Percentiles rank a stretch among this genome's conserved stretches.
These are phyloP conservation scores for human (Homo sapiens) DNA, from an alignment of 2,113 vertebrate species.

Conservation along the genomic window DNA sequence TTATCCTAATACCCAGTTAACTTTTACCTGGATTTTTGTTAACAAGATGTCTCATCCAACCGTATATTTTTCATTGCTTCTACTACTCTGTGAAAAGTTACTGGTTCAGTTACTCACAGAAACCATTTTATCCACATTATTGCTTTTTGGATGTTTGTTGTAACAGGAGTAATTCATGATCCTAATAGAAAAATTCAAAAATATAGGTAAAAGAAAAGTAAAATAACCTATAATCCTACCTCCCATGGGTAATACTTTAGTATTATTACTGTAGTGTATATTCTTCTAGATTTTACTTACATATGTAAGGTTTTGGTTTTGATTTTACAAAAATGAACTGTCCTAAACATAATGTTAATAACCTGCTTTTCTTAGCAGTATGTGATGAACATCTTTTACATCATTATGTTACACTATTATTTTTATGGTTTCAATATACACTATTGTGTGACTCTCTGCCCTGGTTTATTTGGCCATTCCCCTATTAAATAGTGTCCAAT, in stretches of 20 bases:
- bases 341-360: not conserved
- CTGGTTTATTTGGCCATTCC: not conserved
- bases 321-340: conserved; percentile 26
- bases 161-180: conserved; percentile 13
- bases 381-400: not conserved
- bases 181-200: conserved; percentile 34
- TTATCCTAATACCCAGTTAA: not conserved
- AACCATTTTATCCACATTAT: not conserved
- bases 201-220: not conserved
- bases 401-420: not conserved
- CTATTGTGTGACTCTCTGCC: not conserved
- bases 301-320: not conserved
- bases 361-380: conserved; percentile 14
- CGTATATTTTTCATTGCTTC: not conserved
- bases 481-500: not conserved
- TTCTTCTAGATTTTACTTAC: conserved; percentile 11
- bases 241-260: not conserved
- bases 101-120: not conserved
- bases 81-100: not conserved
- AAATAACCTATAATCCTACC: not conserved
- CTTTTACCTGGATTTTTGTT: conserved; percentile 32
- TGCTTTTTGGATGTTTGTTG: conserved; percentile 14
- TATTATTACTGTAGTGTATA: not conserved
- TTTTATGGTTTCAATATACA: conserved; percentile 4
- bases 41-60: not conserved